phyloP scores from a whole-genome alignment of 1,140 invertebrate species.

The Trichomalopsis sarcophagae region DNA sequence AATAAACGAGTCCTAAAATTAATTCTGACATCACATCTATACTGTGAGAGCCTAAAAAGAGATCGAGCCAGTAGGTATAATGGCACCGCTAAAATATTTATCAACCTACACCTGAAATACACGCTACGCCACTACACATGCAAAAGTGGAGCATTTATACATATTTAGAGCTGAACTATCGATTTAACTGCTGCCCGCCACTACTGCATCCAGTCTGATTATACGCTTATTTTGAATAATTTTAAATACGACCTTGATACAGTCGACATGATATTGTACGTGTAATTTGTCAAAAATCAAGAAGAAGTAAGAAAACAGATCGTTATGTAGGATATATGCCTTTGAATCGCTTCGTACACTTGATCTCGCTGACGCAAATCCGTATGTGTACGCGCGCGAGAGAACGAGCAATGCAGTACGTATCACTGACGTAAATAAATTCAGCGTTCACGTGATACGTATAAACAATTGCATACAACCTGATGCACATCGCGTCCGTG shows the following conservation, averaged over 20 bases:
- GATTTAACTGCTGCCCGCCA: not conserved
- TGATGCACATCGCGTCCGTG: too few relatives aligned
- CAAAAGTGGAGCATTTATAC: not conserved
- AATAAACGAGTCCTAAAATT: not conserved
- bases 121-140: not conserved
- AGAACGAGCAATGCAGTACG: not conserved
- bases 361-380: not conserved
- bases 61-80: not conserved
- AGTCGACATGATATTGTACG: not conserved
- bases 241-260: not conserved
- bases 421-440: constrained; percentile 6
- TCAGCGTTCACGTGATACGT: not conserved
- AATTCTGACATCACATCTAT: too few relatives aligned
- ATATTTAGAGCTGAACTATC: not conserved
- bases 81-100: not conserved
- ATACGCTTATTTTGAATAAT: constrained; percentile 1
- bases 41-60: not conserved
- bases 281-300: not conserved
- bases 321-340: not conserved
- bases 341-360: not conserved
- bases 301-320: not conserved
- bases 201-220: not conserved
- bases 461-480: not conserved
- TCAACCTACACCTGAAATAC: not conserved
- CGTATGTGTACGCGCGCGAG: not conserved